A percentile compares a stretch with the other conserved stretches of the same genome.
phyloP scores from a whole-genome alignment of 2,888 invertebrate genomes.

The Archips crataeganus region DNA sequence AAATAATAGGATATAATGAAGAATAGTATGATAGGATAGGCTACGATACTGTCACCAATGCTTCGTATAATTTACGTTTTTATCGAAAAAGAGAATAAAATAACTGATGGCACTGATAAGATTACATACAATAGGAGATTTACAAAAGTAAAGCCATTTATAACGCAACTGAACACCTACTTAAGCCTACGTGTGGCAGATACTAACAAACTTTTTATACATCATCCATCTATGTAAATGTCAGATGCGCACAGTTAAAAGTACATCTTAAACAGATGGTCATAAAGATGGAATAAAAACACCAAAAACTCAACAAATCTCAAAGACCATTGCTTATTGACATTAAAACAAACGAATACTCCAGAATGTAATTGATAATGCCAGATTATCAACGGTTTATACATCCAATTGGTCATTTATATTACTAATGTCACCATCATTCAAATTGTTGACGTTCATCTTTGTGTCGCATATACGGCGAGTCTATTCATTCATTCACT shows the following conservation, averaged over 20 bases:
- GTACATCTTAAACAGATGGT: not conserved
- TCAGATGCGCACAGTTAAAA: not conserved
- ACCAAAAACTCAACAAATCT: not conserved
- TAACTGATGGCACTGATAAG: constrained; percentile 17
- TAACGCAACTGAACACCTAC: constrained; percentile 1
- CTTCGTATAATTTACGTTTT: not conserved
- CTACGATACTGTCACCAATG: not conserved
- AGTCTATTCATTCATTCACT: constrained; percentile 36
- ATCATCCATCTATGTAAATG: constrained; percentile 4
- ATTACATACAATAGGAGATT: constrained; percentile 8
- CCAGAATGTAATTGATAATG: constrained; percentile 40
- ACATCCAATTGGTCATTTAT: constrained; percentile 57
- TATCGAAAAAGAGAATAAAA: not conserved
- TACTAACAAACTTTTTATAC: constrained; percentile 6
- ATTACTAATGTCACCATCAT: constrained; percentile 59
- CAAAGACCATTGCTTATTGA: not conserved
- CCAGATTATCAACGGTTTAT: constrained; percentile 46
- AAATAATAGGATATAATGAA: no score
- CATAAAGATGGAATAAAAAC: constrained; percentile 10
- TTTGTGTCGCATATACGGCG: constrained; percentile 52
- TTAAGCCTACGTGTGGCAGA: constrained; percentile 16
- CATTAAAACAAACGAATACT: constrained; percentile 20
- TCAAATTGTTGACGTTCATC: constrained; percentile 55
- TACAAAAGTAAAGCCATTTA: constrained; percentile 8
- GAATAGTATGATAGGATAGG: no score